Conservation (phyloP, 2,797 vertebrate genomes). For the Myiotriccus ornatus region DNA sequence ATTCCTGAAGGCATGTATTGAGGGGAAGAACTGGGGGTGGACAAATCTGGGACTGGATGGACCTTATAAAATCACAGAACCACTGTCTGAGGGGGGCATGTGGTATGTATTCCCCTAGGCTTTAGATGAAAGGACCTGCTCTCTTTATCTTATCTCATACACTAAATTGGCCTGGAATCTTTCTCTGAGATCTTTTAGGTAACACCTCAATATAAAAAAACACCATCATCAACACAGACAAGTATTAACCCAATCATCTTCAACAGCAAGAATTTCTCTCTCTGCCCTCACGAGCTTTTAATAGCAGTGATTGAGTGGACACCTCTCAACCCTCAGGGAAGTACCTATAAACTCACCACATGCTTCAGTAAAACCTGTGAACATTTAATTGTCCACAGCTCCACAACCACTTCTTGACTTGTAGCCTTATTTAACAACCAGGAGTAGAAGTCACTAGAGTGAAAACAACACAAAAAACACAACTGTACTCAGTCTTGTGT, state of each 20-base stretch:
- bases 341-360: not conserved
- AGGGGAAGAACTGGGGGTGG: no score
- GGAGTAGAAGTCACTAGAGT: not conserved
- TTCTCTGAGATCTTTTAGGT: no score
- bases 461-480: not conserved
- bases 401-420: not conserved
- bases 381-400: not conserved
- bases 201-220: not conserved
- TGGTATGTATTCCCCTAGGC: no score
- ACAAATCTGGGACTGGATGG: no score
- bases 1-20: no score
- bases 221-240: not conserved
- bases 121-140: no score
- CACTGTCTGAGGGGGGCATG: no score
- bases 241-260: rapidly evolving
- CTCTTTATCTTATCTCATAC: no score
- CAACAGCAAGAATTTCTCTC: not conserved
- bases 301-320: not conserved
- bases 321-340: not conserved
- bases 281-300: not conserved
- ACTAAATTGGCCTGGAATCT: no score
- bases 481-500: not conserved
- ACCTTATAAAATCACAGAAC: no score
- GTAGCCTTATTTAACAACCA: not conserved
- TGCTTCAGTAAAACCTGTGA: not conserved